Conservation (phyloP, 2,797 vertebrate genomes). For the Podarcis lilfordi region DNA sequence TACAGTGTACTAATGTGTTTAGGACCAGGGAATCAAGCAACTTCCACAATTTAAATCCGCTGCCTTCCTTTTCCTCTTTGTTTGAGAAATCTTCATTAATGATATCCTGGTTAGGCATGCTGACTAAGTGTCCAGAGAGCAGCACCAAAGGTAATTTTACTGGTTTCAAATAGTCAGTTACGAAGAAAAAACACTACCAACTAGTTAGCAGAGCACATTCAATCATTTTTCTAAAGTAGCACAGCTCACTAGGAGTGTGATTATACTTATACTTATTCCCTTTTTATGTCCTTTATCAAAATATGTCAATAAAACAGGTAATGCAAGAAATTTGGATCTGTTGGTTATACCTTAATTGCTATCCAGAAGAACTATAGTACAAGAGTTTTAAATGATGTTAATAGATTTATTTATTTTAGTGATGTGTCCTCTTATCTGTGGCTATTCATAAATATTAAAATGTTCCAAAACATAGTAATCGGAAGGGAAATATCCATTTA, state of each 20-base stretch:
- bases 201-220: slow-evolving; percentile 49
- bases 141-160: slow-evolving; percentile 67
- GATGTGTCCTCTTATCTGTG: neutral
- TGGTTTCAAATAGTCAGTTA: slow-evolving; percentile 74
- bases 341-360: neutral
- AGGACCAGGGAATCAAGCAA: slow-evolving; percentile 68
- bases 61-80: slow-evolving; percentile 63
- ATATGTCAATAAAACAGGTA: neutral
- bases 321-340: neutral
- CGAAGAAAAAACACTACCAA: slow-evolving; percentile 20
- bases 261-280: slow-evolving; percentile 17
- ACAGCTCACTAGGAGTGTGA: slow-evolving; percentile 48
- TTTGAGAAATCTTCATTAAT: slow-evolving; percentile 65
- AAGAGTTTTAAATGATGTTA: neutral
- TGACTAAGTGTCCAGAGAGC: slow-evolving; percentile 59
- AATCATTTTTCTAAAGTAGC: slow-evolving; percentile 40
- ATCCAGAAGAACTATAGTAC: slow-evolving; percentile 6
- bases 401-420: slow-evolving; percentile 7
- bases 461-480: neutral
- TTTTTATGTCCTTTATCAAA: slow-evolving; percentile 25
- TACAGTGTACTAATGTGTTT: slow-evolving; percentile 78
- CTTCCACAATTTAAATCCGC: slow-evolving; percentile 50
- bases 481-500: slow-evolving; percentile 10
- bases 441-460: neutral
- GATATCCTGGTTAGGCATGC: slow-evolving; percentile 66